phyloP scores from a whole-genome alignment of 64 coral and sea anemone genomes.

The Dendronephthya gigantea region DNA sequence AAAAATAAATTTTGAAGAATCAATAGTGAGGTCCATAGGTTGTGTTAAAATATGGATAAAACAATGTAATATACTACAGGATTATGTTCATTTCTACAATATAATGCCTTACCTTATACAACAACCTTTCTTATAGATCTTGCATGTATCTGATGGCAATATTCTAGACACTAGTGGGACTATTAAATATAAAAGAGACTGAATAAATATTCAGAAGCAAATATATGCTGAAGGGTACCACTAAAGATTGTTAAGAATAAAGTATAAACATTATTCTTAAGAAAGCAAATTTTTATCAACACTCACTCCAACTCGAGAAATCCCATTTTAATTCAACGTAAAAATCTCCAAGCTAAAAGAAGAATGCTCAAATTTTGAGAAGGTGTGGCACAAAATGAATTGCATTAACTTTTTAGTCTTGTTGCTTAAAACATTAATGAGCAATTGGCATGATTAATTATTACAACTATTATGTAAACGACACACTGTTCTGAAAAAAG shows the following conservation, averaged over 20 bases:
- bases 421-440: no score
- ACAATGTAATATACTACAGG: no score
- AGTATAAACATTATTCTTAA: no score
- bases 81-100: not conserved
- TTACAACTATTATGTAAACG: no score
- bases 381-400: no score
- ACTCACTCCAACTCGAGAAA: conserved; percentile 95
- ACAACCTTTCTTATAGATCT: conserved; percentile 91
- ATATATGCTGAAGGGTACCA: no score
- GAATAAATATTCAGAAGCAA: not conserved
- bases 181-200: not conserved
- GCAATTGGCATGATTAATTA: no score
- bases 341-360: conserved; percentile 92
- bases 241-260: no score
- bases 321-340: conserved; percentile 98
- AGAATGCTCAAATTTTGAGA: not conserved
- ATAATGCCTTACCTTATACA: conserved; percentile 54
- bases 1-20: conserved; percentile 10
- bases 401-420: no score
- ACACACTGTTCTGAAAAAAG: no score
- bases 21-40: not conserved
- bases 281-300: not conserved
- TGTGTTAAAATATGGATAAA: not conserved
- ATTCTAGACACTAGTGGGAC: conserved; percentile 92
- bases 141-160: conserved; percentile 90